Percentiles rank a stretch among this genome's conserved stretches.
These are phyloP conservation scores for Cryptoblepharus egeriae DNA, from an alignment of 2,797 vertebrate genomes.

Conservation along the genomic window DNA sequence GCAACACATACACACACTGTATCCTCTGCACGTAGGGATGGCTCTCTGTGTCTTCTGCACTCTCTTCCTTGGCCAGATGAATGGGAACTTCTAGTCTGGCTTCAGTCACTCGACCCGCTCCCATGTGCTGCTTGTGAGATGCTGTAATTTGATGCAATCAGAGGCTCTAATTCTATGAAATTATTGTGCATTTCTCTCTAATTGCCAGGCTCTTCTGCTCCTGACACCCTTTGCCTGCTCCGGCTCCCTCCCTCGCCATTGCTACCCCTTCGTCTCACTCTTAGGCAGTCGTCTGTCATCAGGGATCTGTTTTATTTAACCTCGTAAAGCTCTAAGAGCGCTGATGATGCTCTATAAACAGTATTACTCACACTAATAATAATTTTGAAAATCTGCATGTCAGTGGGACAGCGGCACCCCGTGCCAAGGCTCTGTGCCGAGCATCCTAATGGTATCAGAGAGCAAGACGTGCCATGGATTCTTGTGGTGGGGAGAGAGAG, in stretches of 20 bases:
- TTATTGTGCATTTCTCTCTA: background rate
- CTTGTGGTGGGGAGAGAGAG: background rate
- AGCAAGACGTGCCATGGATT: background rate
- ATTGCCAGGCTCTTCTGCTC: background rate
- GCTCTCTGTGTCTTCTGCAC: no score
- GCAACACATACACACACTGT: no score
- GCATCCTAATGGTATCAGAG: background rate
- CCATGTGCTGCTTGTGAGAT: background rate
- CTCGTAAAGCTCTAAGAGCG: background rate
- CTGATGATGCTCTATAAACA: background rate
- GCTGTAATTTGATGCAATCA: background rate
- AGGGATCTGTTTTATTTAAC: conserved; percentile 21
- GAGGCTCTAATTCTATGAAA: background rate
- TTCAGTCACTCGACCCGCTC: background rate
- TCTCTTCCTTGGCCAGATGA: background rate
- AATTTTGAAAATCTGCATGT: background rate
- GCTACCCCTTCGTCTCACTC: background rate
- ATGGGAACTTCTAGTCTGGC: background rate
- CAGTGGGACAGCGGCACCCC: no score
- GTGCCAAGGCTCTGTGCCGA: background rate
- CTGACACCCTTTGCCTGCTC: background rate
- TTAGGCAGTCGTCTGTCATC: background rate
- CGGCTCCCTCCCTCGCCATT: background rate
- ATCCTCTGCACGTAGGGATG: background rate
- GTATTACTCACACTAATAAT: conserved; percentile 12